Conservation (phyloP, 1,140 invertebrate genomes). For the Atta texana region DNA sequence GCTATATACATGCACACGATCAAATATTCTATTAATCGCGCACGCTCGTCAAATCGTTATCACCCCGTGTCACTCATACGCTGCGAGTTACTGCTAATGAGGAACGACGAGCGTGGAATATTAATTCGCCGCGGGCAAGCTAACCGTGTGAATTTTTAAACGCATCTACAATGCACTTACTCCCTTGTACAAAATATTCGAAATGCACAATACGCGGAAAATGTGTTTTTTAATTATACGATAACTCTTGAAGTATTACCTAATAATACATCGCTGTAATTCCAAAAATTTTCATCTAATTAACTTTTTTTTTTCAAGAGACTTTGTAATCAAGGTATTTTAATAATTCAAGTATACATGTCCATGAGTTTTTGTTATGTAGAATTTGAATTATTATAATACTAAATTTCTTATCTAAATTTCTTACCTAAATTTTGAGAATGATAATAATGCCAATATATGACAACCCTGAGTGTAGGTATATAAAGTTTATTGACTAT, state of each 20-base stretch:
- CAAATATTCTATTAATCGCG: slow-evolving; percentile 77
- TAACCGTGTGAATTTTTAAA: slow-evolving; percentile 46
- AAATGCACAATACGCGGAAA: neutral
- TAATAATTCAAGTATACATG: neutral
- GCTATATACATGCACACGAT: slow-evolving; percentile 50
- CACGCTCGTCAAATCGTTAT: slow-evolving; percentile 74
- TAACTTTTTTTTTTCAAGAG: neutral
- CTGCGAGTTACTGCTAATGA: slow-evolving; percentile 72
- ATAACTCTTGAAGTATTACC: slow-evolving; percentile 3
- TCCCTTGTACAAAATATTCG: neutral
- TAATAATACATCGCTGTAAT: neutral
- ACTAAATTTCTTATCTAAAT: neutral
- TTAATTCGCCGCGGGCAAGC: slow-evolving; percentile 57
- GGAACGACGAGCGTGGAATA: slow-evolving; percentile 70
- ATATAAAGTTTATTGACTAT: too few relatives aligned
- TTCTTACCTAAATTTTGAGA: too few relatives aligned
- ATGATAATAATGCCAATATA: too few relatives aligned
- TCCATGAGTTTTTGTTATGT: neutral
- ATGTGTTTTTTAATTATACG: neutral
- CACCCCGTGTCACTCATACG: slow-evolving; percentile 67
- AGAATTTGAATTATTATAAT: slow-evolving; percentile 3
- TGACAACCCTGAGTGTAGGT: too few relatives aligned
- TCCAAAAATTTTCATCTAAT: neutral
- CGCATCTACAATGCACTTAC: slow-evolving; percentile 27
- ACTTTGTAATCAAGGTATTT: neutral